Conservation (phyloP, 2,113 vertebrate species). For the Atlantisia rogersi region DNA sequence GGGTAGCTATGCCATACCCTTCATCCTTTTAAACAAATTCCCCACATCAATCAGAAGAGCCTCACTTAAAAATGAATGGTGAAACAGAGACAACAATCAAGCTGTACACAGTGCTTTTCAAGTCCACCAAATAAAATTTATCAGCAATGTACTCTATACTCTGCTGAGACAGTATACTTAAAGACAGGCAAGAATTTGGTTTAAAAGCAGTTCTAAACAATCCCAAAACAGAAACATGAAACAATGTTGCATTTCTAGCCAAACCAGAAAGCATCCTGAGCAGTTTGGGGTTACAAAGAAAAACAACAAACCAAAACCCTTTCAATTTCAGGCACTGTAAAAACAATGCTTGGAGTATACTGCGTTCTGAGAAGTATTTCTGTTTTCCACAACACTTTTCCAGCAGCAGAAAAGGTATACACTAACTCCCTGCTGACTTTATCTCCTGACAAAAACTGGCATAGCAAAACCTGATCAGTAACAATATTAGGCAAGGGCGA, state of each 20-base stretch:
- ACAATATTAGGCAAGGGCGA: not conserved
- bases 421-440: not conserved
- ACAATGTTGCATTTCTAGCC: not conserved
- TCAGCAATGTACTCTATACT: not conserved
- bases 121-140: not conserved
- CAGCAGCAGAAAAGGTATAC: not conserved
- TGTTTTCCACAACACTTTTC: not conserved
- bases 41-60: constrained; percentile 19
- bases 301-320: not conserved
- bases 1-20: not conserved
- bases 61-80: not conserved
- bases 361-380: not conserved
- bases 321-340: not conserved
- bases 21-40: constrained; percentile 21
- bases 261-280: not conserved
- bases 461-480: constrained; percentile 14
- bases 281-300: not conserved
- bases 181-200: not conserved
- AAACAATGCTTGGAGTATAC: not conserved
- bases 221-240: not conserved
- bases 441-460: not conserved
- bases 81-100: not conserved
- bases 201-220: not conserved
- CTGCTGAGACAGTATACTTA: not conserved
- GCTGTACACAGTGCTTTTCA: not conserved